Percentiles rank a stretch among this genome's conserved stretches.
Conservation (phyloP, 2,113 vertebrate genomes). For the Phocoena phocoena region DNA sequence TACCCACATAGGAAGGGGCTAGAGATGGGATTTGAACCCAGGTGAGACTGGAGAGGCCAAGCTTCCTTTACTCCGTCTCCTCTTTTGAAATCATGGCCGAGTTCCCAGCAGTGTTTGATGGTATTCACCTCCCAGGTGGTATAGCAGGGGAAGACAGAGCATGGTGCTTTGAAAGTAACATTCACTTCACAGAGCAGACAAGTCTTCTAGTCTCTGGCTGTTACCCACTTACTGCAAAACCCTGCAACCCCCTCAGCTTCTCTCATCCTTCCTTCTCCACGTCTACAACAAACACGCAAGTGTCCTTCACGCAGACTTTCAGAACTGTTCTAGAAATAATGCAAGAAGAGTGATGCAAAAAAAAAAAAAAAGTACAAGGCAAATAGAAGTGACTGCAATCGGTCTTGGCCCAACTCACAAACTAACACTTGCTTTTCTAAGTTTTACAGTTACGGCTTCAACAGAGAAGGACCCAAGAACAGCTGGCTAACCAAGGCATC, state of each 20-base stretch:
- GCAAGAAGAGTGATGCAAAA: background rate
- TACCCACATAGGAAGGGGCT: background rate
- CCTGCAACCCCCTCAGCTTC: background rate
- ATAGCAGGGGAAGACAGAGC: rapidly evolving
- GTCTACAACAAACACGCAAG: background rate
- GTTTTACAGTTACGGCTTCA: slow-evolving; percentile 99
- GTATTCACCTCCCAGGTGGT: background rate
- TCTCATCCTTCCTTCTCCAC: background rate
- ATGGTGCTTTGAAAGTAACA: background rate
- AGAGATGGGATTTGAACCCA: background rate
- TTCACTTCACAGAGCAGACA: background rate
- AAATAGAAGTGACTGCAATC: background rate
- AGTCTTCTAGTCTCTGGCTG: background rate
- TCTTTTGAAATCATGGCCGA: background rate
- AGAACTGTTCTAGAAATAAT: background rate
- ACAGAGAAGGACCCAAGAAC: slow-evolving; percentile 96
- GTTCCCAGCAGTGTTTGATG: background rate
- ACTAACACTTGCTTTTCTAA: slow-evolving; percentile 79
- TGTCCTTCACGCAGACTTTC: background rate
- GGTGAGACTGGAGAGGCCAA: background rate
- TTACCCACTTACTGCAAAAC: background rate
- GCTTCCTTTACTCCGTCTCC: background rate
- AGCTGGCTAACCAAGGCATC: slow-evolving; percentile 95
- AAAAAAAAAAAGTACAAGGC: background rate
- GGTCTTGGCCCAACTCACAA: background rate